These are phyloP conservation scores for Unio pictorum DNA, from an alignment of 2,888 invertebrate genomes.

Conservation along the genomic window DNA sequence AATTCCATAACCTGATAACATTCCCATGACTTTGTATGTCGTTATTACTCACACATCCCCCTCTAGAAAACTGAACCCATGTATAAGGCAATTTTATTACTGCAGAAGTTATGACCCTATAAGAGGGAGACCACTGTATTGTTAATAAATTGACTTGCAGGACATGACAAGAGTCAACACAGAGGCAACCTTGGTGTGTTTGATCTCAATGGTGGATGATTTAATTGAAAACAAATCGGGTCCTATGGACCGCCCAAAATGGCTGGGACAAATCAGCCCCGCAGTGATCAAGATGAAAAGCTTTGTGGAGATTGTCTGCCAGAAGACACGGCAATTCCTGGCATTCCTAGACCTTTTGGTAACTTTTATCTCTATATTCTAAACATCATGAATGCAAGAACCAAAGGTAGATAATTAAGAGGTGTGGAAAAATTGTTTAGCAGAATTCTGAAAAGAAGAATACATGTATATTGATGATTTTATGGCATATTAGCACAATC, in stretches of 20 bases:
- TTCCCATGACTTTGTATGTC: no score
- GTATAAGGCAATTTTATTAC: not conserved
- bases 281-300: constrained; percentile 83
- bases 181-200: constrained; percentile 89
- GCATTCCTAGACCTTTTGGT: constrained; percentile 72
- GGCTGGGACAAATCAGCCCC: constrained; percentile 84
- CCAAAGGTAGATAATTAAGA: no score
- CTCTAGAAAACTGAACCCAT: no score
- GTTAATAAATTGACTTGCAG: constrained; percentile 33
- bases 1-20: no score
- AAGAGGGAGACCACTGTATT: not conserved
- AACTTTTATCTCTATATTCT: constrained; percentile 7
- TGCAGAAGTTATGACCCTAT: not conserved
- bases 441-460: no score
- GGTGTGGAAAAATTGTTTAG: no score
- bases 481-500: no score
- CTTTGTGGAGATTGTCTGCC: constrained; percentile 62
- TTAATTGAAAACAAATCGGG: constrained; percentile 68
- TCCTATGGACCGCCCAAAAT: constrained; percentile 71
- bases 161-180: constrained; percentile 89
- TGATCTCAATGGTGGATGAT: constrained; percentile 87
- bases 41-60: no score
- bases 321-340: constrained; percentile 84
- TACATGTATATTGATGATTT: no score
- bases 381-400: no score